A percentile compares a stretch with the other conserved stretches of the same genome.
These are phyloP conservation scores for Macrobrachium nipponense DNA, from an alignment of 1,140 invertebrate genomes.

Conservation along the genomic window DNA sequence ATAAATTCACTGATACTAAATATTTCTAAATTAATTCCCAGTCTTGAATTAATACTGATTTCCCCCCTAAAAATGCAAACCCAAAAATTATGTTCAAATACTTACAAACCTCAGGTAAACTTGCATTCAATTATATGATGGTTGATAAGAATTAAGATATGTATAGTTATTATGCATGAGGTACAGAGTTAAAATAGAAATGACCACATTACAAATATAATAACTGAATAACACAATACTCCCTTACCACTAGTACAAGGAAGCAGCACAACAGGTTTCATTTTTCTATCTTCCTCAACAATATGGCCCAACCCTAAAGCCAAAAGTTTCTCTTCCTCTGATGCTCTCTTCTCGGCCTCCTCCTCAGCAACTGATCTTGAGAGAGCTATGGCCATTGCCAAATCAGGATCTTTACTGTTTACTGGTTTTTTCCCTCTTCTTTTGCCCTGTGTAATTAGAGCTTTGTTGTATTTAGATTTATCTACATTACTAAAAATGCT, in stretches of 20 bases:
- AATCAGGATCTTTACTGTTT: slow-evolving; percentile 40
- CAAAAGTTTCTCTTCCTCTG: slow-evolving; percentile 41
- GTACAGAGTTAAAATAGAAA: not conserved
- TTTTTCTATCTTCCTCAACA: slow-evolving; percentile 63
- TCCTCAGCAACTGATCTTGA: slow-evolving; percentile 52
- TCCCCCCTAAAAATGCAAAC: too few species aligned
- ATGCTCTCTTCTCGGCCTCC: slow-evolving; percentile 21
- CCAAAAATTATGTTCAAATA: too few species aligned
- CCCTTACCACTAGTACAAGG: slow-evolving; percentile 74
- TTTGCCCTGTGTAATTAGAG: not conserved
- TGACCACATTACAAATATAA: not conserved
- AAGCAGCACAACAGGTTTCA: slow-evolving; percentile 72
- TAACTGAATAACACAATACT: not conserved
- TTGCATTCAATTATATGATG: too few species aligned
- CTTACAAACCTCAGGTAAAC: too few species aligned
- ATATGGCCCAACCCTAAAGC: slow-evolving; percentile 40
- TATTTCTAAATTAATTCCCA: too few species aligned
- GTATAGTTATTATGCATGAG: too few species aligned
- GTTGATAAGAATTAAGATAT: not conserved
- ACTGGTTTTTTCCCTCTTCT: not conserved
- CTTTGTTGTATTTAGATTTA: not conserved
- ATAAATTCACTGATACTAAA: too few species aligned
- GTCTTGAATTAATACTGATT: too few species aligned
- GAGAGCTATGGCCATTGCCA: slow-evolving; percentile 48
- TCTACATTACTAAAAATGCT: too few species aligned